A percentile compares a stretch with the other conserved stretches of the same genome.
These are phyloP conservation scores for Rhinogobio ventralis DNA, from an alignment of 2,797 vertebrate genomes.

Conservation along the genomic window DNA sequence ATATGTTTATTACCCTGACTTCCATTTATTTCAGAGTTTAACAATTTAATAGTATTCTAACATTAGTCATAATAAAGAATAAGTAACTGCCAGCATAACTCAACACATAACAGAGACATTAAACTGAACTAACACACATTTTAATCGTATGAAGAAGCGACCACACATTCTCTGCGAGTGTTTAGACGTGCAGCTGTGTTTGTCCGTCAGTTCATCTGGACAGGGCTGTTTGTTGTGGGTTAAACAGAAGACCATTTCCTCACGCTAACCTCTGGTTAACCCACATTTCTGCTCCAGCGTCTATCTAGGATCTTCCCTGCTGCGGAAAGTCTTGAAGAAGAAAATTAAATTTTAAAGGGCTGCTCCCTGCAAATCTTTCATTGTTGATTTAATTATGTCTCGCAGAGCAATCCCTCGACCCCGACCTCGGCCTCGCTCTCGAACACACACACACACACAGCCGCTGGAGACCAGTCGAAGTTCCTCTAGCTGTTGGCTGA, in stretches of 20 bases:
- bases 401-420: slow-evolving; percentile 51
- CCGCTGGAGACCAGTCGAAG: slow-evolving; percentile 37
- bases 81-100: background rate
- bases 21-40: background rate
- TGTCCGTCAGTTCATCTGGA: background rate
- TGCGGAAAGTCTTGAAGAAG: slow-evolving; percentile 55
- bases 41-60: background rate
- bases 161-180: background rate
- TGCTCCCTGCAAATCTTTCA: slow-evolving; percentile 60
- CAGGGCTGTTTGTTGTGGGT: slow-evolving; percentile 34
- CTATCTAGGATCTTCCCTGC: slow-evolving; percentile 49
- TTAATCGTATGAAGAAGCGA: background rate
- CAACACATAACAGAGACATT: background rate
- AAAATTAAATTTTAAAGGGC: slow-evolving; percentile 65
- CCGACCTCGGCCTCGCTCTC: slow-evolving; percentile 31
- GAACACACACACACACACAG: background rate
- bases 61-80: background rate
- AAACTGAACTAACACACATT: background rate
- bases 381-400: slow-evolving; percentile 66
- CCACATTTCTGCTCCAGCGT: slow-evolving; percentile 28
- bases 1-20: too few species aligned
- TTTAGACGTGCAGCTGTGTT: background rate
- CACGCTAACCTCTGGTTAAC: slow-evolving; percentile 56
- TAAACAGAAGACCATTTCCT: slow-evolving; percentile 44
- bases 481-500: slow-evolving; percentile 27